These are phyloP conservation scores for Bos javanicus DNA, from an alignment of 2,113 vertebrate species.

Conservation along the genomic window DNA sequence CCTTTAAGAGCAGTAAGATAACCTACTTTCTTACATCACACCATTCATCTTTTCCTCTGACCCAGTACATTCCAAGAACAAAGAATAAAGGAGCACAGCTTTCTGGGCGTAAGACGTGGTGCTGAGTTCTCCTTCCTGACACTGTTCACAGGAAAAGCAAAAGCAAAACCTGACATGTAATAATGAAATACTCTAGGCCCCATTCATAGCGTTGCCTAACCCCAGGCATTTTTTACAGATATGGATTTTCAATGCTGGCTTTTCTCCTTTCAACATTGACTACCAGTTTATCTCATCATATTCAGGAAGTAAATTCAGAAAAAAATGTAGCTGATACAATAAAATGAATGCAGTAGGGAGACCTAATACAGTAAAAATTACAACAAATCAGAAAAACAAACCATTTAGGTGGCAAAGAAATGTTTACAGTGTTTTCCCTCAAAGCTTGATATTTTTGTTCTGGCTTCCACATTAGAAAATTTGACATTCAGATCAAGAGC, in stretches of 20 bases:
- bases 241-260: neutral
- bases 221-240: neutral
- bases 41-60: neutral
- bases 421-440: neutral
- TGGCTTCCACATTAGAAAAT: constrained; percentile 10
- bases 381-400: neutral
- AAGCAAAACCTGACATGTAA: neutral
- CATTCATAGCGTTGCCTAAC: neutral
- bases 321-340: neutral
- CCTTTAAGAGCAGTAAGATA: neutral
- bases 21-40: neutral
- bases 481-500: constrained; percentile 1
- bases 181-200: neutral
- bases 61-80: neutral
- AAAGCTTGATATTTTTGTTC: neutral
- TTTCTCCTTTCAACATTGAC: neutral
- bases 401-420: neutral
- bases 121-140: neutral
- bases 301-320: neutral
- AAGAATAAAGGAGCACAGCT: neutral
- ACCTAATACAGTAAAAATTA: neutral
- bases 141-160: neutral
- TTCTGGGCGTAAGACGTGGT: neutral
- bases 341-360: neutral
- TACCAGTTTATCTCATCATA: neutral